Conservation (phyloP, 2,888 invertebrate species). For the Gisinianus flammeolus region DNA sequence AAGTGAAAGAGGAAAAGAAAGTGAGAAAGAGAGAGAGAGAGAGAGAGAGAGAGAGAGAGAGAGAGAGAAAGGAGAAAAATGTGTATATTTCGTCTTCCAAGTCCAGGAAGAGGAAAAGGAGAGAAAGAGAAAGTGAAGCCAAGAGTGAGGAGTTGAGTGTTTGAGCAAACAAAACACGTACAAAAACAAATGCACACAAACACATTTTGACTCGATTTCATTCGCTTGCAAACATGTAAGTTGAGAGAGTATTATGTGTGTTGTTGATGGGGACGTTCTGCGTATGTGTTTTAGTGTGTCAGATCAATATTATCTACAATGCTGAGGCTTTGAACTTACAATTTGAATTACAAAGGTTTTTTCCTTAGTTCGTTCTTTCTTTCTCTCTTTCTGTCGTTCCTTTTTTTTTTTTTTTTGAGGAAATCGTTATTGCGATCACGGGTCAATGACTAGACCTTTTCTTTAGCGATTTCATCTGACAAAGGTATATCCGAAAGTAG, state of each 20-base stretch:
- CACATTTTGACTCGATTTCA: conserved; percentile 4
- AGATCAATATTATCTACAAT: not conserved
- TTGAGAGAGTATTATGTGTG: not conserved
- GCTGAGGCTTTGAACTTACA: not conserved
- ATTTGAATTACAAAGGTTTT: conserved; percentile 16
- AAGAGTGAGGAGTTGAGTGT: not conserved
- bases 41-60: not conserved
- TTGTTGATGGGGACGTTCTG: conserved; percentile 3
- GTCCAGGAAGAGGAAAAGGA: not conserved
- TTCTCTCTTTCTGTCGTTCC: not conserved
- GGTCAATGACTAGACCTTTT: conserved; percentile 10
- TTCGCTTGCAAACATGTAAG: not conserved
- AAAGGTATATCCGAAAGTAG: not conserved
- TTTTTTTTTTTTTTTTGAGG: not conserved
- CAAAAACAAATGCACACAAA: conserved; percentile 4
- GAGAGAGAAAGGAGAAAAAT: not conserved
- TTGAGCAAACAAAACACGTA: conserved; percentile 4
- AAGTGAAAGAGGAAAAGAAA: not conserved
- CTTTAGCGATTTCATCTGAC: not conserved
- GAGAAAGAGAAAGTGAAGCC: not conserved
- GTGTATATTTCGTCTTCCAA: no score
- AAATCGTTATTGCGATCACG: conserved; percentile 9
- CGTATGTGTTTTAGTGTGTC: conserved; percentile 1
- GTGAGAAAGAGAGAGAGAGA: not conserved
- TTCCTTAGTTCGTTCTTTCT: not conserved